These are phyloP conservation scores for Mirounga angustirostris DNA, from an alignment of 2,113 vertebrate genomes.

Conservation along the genomic window DNA sequence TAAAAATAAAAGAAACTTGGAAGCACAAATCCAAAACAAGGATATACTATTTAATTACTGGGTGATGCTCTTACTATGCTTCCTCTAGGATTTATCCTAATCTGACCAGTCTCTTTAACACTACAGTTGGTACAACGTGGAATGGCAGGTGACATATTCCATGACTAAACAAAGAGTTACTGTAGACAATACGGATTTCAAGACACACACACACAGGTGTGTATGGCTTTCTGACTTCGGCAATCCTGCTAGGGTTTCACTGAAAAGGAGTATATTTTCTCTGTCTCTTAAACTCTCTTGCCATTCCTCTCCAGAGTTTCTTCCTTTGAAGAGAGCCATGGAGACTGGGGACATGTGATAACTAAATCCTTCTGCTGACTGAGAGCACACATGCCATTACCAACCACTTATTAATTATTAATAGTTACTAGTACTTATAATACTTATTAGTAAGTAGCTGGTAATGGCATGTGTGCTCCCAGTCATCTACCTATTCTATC, in stretches of 20 bases:
- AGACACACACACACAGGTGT: background rate
- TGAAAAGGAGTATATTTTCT: background rate
- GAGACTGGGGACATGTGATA: background rate
- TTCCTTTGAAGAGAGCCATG: constrained; percentile 12
- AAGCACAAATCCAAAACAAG: constrained; percentile 13
- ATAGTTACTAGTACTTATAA: background rate
- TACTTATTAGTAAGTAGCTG: background rate
- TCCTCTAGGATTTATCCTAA: background rate
- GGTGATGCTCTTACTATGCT: background rate
- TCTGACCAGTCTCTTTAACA: background rate
- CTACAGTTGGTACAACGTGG: background rate
- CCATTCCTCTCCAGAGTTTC: background rate
- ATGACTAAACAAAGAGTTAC: background rate
- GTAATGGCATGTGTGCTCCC: background rate
- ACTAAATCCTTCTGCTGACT: background rate
- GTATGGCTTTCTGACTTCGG: background rate
- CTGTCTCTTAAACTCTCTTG: background rate
- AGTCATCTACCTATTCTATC: background rate
- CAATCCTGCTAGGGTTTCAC: background rate
- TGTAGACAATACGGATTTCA: background rate
- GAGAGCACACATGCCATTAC: background rate
- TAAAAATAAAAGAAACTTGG: background rate
- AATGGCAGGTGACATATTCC: background rate
- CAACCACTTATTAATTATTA: background rate
- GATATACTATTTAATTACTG: background rate